Percentiles rank a stretch among this genome's conserved stretches.
phyloP scores from a whole-genome alignment of 1,140 invertebrate genomes.

The Drosophila asahinai region DNA sequence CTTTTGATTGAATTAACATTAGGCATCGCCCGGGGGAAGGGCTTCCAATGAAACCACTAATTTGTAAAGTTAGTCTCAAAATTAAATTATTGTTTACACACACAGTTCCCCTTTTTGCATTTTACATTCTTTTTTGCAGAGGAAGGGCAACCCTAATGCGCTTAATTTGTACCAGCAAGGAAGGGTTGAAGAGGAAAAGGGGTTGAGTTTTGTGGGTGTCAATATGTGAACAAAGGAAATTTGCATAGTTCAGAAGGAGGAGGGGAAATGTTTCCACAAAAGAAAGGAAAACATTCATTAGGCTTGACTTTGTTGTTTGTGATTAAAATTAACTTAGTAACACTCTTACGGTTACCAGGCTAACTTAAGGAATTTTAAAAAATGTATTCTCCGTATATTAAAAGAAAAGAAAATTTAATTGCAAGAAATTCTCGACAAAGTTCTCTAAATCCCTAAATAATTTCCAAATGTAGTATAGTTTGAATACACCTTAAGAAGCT shows the following conservation, averaged over 20 bases:
- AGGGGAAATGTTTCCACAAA: background rate
- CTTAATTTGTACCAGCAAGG: constrained; percentile 41
- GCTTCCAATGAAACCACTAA: constrained; percentile 59
- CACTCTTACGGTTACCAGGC: too few species aligned
- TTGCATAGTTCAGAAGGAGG: constrained; percentile 37
- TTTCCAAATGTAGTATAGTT: background rate
- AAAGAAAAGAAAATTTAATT: too few species aligned
- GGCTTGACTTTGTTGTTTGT: constrained; percentile 35
- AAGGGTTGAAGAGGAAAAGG: constrained; percentile 33
- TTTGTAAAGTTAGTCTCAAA: constrained; percentile 60
- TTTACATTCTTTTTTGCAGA: background rate
- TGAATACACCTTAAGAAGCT: too few species aligned
- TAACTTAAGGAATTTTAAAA: too few species aligned
- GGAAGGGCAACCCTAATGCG: background rate
- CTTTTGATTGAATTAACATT: constrained; percentile 47
- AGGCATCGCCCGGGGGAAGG: background rate
- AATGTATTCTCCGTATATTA: too few species aligned
- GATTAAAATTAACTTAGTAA: constrained; percentile 32
- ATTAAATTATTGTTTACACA: constrained; percentile 79
- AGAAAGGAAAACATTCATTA: constrained; percentile 49
- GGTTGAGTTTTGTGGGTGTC: constrained; percentile 30
- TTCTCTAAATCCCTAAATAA: too few species aligned
- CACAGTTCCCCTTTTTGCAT: constrained; percentile 23
- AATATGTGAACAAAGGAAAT: constrained; percentile 60
- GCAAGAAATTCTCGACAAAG: too few species aligned